These are phyloP conservation scores for Enteromius radiatus DNA, from an alignment of 2,797 vertebrate species.

Conservation along the genomic window DNA sequence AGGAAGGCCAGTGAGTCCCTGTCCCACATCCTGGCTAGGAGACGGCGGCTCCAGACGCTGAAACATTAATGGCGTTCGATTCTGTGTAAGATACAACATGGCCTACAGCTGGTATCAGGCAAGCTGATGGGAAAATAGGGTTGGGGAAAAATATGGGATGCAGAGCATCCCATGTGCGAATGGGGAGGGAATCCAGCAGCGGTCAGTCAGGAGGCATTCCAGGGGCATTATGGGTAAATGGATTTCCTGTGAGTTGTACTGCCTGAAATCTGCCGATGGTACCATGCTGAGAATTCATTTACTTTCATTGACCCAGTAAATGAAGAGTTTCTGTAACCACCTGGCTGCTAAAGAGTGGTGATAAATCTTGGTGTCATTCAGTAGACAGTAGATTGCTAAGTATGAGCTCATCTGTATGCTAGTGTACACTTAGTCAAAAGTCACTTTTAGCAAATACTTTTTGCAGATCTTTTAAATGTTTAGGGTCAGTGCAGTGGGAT, in stretches of 20 bases:
- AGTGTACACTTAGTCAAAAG: not conserved
- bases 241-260: conserved; percentile 55
- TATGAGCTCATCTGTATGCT: not conserved
- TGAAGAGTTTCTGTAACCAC: conserved; percentile 54
- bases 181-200: conserved; percentile 62
- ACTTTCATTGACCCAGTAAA: conserved; percentile 57
- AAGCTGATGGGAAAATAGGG: conserved; percentile 78
- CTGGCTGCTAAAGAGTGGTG: conserved; percentile 55
- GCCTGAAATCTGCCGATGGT: conserved; percentile 56
- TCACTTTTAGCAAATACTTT: not conserved
- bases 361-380: conserved; percentile 19
- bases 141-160: conserved; percentile 64
- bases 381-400: conserved; percentile 4
- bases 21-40: conserved; percentile 85
- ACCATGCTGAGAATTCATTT: conserved; percentile 63
- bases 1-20: conserved; percentile 80
- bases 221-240: conserved; percentile 58
- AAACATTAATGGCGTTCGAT: conserved; percentile 97
- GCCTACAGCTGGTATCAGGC: conserved; percentile 81
- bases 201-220: conserved; percentile 62
- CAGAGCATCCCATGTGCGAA: conserved; percentile 65
- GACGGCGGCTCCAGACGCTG: conserved; percentile 94
- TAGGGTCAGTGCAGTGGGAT: conserved; percentile 6
- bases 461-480: not conserved
- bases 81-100: conserved; percentile 89